phyloP scores from a whole-genome alignment of 2,888 invertebrate species.

The Acanthopleura granulata region DNA sequence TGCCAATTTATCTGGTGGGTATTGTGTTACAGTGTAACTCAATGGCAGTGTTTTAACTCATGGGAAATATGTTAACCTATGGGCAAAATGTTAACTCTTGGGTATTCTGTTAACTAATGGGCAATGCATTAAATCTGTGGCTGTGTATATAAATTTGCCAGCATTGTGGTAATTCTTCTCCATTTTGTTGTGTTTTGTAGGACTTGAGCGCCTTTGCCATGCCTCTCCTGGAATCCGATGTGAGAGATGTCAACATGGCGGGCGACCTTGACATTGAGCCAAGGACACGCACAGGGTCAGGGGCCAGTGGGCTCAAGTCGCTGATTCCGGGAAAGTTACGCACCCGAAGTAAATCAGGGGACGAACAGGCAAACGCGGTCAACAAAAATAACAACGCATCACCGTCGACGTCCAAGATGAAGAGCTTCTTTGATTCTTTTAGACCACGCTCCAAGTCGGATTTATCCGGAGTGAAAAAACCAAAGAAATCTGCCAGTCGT shows the following conservation, averaged over 20 bases:
- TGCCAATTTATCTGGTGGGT: no score
- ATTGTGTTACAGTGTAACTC: no score
- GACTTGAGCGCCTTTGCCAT: slow-evolving; percentile 67
- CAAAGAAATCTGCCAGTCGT: slow-evolving; percentile 42
- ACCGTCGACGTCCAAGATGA: slow-evolving; percentile 56
- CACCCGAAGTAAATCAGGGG: slow-evolving; percentile 56
- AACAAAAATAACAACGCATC: slow-evolving; percentile 40
- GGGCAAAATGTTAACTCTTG: no score
- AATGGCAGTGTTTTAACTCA: no score
- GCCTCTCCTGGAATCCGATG: slow-evolving; percentile 56
- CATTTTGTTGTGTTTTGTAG: slow-evolving; percentile 41
- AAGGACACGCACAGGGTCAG: slow-evolving; percentile 57
- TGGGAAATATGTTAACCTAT: no score
- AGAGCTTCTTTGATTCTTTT: slow-evolving; percentile 61
- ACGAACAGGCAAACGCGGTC: slow-evolving; percentile 39
- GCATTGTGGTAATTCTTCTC: no score
- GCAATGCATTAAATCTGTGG: no score
- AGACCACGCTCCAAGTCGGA: slow-evolving; percentile 66
- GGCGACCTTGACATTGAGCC: slow-evolving; percentile 49
- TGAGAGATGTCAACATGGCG: slow-evolving; percentile 31
- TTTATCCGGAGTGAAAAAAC: slow-evolving; percentile 59
- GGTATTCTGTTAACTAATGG: no score
- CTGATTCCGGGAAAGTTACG: slow-evolving; percentile 25
- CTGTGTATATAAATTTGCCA: no score
- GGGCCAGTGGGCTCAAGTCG: slow-evolving; percentile 23